Evolutionary conservation across 2,113 vertebrate species (phyloP).

Genomic region (Sardina pilchardus): DNA sequence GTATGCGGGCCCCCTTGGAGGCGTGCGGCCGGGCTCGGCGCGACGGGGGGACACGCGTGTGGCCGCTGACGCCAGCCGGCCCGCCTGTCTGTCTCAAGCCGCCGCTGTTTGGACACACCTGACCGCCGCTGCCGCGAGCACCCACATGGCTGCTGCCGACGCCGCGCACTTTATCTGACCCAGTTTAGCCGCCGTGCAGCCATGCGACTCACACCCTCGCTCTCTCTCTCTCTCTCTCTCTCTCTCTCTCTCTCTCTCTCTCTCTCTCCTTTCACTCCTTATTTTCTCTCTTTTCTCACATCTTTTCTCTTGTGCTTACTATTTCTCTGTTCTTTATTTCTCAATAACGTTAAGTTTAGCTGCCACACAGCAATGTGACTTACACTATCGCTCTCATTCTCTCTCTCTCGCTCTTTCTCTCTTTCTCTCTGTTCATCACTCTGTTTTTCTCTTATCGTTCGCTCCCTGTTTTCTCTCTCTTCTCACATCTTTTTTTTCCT

Average conservation of each 20-base stretch:
- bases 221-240: conserved; percentile 48
- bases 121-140: conserved; percentile 54
- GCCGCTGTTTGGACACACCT: conserved; percentile 68
- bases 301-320: not conserved
- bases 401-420: conserved; percentile 54
- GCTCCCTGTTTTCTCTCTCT: conserved; percentile 12
- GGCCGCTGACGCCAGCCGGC: conserved; percentile 74
- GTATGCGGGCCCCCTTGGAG: conserved; percentile 64
- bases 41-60: conserved; percentile 70
- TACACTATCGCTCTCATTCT: conserved; percentile 20
- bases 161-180: conserved; percentile 36
- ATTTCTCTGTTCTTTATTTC: conserved; percentile 2
- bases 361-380: not conserved
- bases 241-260: conserved; percentile 57
- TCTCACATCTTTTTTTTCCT: not conserved
- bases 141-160: conserved; percentile 34
- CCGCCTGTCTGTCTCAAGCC: conserved; percentile 47
- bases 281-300: not conserved
- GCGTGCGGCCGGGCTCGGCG: conserved; percentile 64
- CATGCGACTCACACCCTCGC: conserved; percentile 13
- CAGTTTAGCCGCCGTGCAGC: conserved; percentile 12
- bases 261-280: conserved; percentile 31
- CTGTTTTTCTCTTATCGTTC: conserved; percentile 32
- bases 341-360: not conserved
- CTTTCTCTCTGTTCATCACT: conserved; percentile 21